Base-by-base conservation (phyloP, 1,140 invertebrate genomes). In the Drosophila nasuta region DNA sequence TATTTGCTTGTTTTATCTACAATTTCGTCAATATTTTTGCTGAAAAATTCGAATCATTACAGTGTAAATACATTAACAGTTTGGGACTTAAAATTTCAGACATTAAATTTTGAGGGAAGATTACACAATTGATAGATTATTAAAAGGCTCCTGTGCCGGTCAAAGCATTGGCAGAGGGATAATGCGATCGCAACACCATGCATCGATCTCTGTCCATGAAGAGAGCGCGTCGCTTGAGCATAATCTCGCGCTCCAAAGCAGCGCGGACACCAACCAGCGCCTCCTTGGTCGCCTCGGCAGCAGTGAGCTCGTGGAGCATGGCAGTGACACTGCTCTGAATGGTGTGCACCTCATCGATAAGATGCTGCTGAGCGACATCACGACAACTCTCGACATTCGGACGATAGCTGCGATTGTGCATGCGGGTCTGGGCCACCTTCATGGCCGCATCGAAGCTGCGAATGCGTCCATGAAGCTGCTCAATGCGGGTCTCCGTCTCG, bases 341-440 rank as follows among this genome's bases (percentile, higher is more conserved):
- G 38, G 93, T 94, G 89, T 95, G 96, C 0, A 96, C 95, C 92
- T 96, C 96, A 38, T 96, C 95, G 41, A 96, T 94, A n/a, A 97
- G 93, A 6, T 95, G 95, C 71, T 94, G 93, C 92, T 96, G 96
- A 11, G 95, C 93, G 35, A 92, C 91, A 88, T 97, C 96, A 51
- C 96, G 93, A 63, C 96, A 96, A 78, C 94, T 96, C 92, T 97
- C 96, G 6, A 96, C 95, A 45, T 95, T 93, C 13, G 95, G 95
- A 35, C 95, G 93, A 60, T 93, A 93, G 43, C 94, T 93, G 68
- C 96, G 93, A 79, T 96, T 96, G 80, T 96, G 94, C 59, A 97
- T 93, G 74, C 96, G 94, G 0, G 96, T 97, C 92, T 97, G 96
- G 13, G 96, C 96, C 25, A 96, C 94, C 91, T 97, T 97, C 94